Evolutionary conservation across 2,113 vertebrate species (phyloP), one percentile per base, ranked within the genome.

Genomic region (Epinephelus moara): DNA sequence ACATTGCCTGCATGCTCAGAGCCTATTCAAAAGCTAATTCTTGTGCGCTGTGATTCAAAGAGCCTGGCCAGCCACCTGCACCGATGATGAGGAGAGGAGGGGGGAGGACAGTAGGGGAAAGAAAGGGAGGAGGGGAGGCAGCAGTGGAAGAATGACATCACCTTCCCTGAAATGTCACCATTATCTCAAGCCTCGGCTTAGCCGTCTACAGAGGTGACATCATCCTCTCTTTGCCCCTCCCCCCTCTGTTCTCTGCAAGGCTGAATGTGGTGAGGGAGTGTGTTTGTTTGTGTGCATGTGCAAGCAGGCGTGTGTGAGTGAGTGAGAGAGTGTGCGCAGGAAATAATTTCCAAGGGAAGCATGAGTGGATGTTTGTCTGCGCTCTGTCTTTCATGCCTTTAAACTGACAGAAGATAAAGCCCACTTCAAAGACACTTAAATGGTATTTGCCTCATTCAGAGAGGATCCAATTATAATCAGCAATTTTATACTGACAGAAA

Each of bases 111-210:
- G 56, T 21, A 21, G 66, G 57, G 42, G 45, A 70, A 56, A 70
- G 55, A 47, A 53, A 70, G 33, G 47, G 57, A 42, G 72, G 84
- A 81, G 70, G 91, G 91, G 84, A 81, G 87, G 86, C 19, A 69
- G 84, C 68, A 66, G 87, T 90, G 85, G 78, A 91, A 92, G 89
- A 91, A 94, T 95, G 94, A 95, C 94, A 94, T 95, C 94, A 95
- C 89, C 94, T 92, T 62, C 79, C 85, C 93, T 91, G 93, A 93
- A 95, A 95, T 93, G 93, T 95, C 92, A 93, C 93, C 90, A 94
- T 94, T 94, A 94, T 94, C 94, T 95, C 93, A 95, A 93, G 90
- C 93, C 88, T 84, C 75, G 53, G 92, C 92, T 93, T 87, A 91
- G 88, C 92, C 56, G 90, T 89, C 91, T 88, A 88, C 89, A 90